These are phyloP conservation scores for Phylloscopus trochilus DNA, from an alignment of 2,113 vertebrate genomes.

Conservation along the genomic window DNA sequence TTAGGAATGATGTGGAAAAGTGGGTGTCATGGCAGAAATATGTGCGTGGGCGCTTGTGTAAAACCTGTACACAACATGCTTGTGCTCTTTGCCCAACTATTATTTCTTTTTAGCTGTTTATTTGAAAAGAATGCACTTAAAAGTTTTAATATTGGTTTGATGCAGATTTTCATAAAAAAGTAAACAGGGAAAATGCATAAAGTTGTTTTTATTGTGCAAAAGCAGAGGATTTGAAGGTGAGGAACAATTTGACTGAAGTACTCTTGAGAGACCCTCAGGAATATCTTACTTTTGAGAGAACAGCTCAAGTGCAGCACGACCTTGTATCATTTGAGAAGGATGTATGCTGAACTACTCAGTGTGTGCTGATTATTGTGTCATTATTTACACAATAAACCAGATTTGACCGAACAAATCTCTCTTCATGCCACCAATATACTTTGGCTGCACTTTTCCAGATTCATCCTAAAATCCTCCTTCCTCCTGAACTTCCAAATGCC, in stretches of 20 bases:
- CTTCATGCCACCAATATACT: background rate
- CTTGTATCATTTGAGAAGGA: background rate
- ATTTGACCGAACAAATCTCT: background rate
- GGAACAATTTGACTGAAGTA: background rate
- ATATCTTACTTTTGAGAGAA: background rate
- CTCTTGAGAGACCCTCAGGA: background rate
- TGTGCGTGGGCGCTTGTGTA: background rate
- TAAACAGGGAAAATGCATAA: background rate
- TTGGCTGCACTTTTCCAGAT: background rate
- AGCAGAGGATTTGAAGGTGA: background rate
- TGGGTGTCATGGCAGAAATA: constrained; percentile 50
- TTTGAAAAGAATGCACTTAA: background rate
- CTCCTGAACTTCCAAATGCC: background rate
- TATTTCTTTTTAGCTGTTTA: background rate
- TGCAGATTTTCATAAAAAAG: background rate
- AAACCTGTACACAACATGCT: constrained; percentile 27
- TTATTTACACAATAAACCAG: background rate
- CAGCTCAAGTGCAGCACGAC: background rate
- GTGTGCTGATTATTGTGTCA: background rate
- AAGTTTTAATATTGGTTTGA: background rate
- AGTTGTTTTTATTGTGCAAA: background rate
- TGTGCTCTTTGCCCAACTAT: background rate
- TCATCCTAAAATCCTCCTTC: background rate
- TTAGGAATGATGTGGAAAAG: constrained; percentile 48
- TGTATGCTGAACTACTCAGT: background rate